These are phyloP conservation scores for Drosophila fuyamai DNA, from an alignment of 1,140 invertebrate species.

Conservation along the genomic window DNA sequence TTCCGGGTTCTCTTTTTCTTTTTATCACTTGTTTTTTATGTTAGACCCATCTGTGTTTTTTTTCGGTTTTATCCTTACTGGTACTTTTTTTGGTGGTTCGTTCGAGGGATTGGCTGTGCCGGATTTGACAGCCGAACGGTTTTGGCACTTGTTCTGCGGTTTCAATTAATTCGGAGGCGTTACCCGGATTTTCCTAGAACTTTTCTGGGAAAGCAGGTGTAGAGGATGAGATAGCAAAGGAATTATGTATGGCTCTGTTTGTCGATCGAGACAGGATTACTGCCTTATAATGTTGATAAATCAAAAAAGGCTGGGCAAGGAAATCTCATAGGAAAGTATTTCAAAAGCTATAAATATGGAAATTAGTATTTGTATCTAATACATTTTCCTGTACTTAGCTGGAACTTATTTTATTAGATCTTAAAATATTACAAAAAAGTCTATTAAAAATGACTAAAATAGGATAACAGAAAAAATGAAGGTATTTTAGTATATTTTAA, in stretches of 20 bases:
- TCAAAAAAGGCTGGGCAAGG: neutral
- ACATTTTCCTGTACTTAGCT: too few species aligned
- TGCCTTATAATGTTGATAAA: neutral
- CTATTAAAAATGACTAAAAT: neutral
- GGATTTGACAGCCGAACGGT: constrained; percentile 57
- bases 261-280: constrained; percentile 36
- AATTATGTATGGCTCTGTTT: constrained; percentile 5
- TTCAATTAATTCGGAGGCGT: constrained; percentile 78
- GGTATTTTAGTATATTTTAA: too few species aligned
- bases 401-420: neutral
- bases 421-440: neutral
- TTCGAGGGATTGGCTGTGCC: constrained; percentile 34
- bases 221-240: neutral
- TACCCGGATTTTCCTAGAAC: constrained; percentile 15
- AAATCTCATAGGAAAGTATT: constrained; percentile 10
- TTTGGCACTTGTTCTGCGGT: constrained; percentile 70
- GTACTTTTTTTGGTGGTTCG: constrained; percentile 29
- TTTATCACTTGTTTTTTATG: constrained; percentile 54
- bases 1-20: constrained; percentile 16
- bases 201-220: constrained; percentile 5
- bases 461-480: neutral
- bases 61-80: constrained; percentile 24
- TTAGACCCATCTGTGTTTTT: constrained; percentile 64
- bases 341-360: neutral
- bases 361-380: neutral